phyloP scores from a whole-genome alignment of 2,113 vertebrate species.

The Danionella cerebrum region DNA sequence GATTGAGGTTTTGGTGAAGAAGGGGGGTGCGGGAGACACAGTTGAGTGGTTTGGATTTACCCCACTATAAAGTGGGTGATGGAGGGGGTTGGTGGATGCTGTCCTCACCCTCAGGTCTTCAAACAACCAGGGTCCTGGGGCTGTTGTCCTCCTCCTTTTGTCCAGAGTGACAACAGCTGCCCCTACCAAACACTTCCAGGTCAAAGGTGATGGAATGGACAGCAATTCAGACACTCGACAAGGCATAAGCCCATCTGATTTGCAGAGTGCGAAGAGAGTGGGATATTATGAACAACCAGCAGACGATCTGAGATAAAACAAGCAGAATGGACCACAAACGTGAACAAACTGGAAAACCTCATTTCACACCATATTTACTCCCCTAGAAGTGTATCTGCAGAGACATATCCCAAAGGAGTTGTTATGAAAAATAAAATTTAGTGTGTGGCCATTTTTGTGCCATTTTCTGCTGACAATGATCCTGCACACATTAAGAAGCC shows the following conservation, averaged over 20 bases:
- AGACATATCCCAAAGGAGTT: background rate
- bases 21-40: constrained; percentile 24
- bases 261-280: background rate
- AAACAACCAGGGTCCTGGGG: constrained; percentile 27
- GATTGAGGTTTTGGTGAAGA: constrained; percentile 22
- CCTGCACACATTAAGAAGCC: too few relatives aligned
- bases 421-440: too few relatives aligned
- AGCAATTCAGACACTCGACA: constrained; percentile 39
- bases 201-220: constrained; percentile 29
- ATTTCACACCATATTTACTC: background rate
- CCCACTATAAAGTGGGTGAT: constrained; percentile 1
- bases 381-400: background rate
- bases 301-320: background rate
- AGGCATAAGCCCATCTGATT: constrained; percentile 21
- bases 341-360: background rate
- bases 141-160: constrained; percentile 44
- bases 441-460: too few relatives aligned
- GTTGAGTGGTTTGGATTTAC: constrained; percentile 33
- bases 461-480: too few relatives aligned
- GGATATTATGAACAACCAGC: background rate
- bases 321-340: background rate
- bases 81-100: background rate
- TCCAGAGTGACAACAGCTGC: constrained; percentile 47
- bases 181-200: constrained; percentile 48
- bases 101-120: constrained; percentile 16